Percentiles rank a stretch among this genome's conserved stretches.
These are phyloP conservation scores for Crossaster papposus DNA, from an alignment of 53 echinoderm and acorn worm genomes.

Conservation along the genomic window DNA sequence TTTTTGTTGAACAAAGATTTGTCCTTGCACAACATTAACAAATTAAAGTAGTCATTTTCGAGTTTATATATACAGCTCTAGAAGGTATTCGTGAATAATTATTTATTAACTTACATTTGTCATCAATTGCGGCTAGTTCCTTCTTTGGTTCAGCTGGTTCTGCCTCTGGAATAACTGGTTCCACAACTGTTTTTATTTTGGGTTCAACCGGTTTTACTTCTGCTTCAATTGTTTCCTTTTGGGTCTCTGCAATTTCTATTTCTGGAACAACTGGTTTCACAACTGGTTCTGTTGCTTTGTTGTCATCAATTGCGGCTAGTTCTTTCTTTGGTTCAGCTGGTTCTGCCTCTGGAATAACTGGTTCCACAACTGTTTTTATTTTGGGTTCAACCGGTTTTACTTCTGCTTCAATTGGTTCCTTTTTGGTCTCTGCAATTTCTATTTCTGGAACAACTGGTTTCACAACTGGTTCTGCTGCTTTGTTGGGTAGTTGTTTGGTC, in stretches of 20 bases:
- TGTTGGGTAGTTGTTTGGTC: not conserved
- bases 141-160: not conserved
- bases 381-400: not conserved
- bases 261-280: not conserved
- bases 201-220: not conserved
- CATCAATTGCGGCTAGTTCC: conserved; percentile 34
- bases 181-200: not conserved
- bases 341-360: not conserved
- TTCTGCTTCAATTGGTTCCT: not conserved
- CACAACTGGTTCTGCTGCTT: not conserved
- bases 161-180: conserved; percentile 2
- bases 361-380: not conserved
- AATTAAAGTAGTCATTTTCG: no score
- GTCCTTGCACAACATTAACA: not conserved
- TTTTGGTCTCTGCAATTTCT: not conserved
- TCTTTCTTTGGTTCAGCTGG: not conserved
- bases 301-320: not conserved
- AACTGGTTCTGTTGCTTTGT: not conserved
- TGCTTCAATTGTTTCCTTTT: not conserved
- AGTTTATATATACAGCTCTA: no score
- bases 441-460: not conserved
- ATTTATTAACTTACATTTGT: conserved; percentile 51
- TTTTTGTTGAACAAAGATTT: not conserved
- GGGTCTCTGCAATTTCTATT: not conserved
- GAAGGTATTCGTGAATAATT: not conserved